Conservation (phyloP, 2,888 invertebrate species). For the Criorhina ranunculi region DNA sequence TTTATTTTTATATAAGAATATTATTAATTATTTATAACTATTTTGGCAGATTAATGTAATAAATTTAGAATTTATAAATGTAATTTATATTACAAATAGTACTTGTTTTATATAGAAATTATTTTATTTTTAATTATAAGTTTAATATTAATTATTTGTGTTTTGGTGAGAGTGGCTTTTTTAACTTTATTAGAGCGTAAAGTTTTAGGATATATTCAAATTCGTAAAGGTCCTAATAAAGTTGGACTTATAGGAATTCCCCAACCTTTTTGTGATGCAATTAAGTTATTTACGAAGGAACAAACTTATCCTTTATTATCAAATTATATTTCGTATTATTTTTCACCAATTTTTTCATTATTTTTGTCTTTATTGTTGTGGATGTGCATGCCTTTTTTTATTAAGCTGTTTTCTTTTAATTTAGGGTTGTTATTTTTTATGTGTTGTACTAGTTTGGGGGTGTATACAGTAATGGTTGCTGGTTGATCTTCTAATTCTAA, state of each 20-base stretch:
- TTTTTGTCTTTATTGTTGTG: conserved; percentile 87
- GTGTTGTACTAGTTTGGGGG: conserved; percentile 87
- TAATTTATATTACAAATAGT: conserved; percentile 86
- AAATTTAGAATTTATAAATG: conserved; percentile 89
- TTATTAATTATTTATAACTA: conserved; percentile 82
- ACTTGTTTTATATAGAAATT: conserved; percentile 85
- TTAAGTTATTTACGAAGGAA: conserved; percentile 90
- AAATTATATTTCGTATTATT: conserved; percentile 87
- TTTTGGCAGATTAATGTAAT: conserved; percentile 89
- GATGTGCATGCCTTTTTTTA: conserved; percentile 86
- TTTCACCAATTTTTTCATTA: conserved; percentile 87
- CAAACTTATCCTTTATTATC: conserved; percentile 86
- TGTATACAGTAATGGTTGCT: conserved; percentile 87
- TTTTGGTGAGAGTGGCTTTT: conserved; percentile 89
- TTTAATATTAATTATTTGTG: conserved; percentile 86
- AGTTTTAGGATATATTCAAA: conserved; percentile 89
- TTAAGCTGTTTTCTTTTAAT: conserved; percentile 86
- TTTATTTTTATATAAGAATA: conserved; percentile 82
- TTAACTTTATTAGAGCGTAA: conserved; percentile 90
- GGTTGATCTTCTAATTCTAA: conserved; percentile 90
- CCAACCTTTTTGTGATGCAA: conserved; percentile 90
- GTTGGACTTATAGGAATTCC: conserved; percentile 87
- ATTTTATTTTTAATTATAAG: conserved; percentile 84
- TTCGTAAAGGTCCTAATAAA: conserved; percentile 91
- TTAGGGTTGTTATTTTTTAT: conserved; percentile 88